Percentiles rank a stretch among this genome's conserved stretches.
Conservation (phyloP, 2,888 invertebrate genomes). For the Proisotoma minuta region DNA sequence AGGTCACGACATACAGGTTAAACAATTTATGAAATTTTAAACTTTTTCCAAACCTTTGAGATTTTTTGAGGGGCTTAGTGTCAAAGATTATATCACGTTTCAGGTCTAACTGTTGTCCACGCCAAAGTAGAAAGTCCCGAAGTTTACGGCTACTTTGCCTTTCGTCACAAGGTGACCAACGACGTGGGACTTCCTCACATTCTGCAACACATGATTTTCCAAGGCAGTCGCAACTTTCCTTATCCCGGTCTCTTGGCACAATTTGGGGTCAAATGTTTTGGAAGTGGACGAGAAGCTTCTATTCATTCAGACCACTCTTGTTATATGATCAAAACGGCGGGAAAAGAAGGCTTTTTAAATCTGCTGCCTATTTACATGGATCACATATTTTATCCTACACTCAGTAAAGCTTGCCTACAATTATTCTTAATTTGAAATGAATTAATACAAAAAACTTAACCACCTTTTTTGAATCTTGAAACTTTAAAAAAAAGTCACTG, state of each 20-base stretch:
- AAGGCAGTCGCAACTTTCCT: constrained; percentile 26
- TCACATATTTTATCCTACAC: constrained; percentile 23
- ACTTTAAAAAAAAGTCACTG: no score
- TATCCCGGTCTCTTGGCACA: constrained; percentile 19
- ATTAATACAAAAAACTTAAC: no score
- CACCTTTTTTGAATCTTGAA: no score
- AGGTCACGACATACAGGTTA: constrained; percentile 8
- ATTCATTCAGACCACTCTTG: constrained; percentile 20
- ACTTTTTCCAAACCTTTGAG: no score
- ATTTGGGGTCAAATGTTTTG: constrained; percentile 22
- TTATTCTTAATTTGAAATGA: no score
- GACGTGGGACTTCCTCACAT: constrained; percentile 22
- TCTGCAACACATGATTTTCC: constrained; percentile 23
- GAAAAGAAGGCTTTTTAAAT: constrained; percentile 20
- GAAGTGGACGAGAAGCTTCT: constrained; percentile 10
- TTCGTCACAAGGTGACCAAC: constrained; percentile 17
- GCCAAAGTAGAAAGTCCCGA: constrained; percentile 18
- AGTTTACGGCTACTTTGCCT: constrained; percentile 18
- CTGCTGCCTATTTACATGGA: constrained; percentile 29
- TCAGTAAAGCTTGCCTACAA: constrained; percentile 10
- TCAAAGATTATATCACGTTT: no score
- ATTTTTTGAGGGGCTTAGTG: no score
- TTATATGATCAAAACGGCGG: constrained; percentile 19
- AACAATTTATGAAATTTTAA: no score
- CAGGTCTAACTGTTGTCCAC: constrained; percentile 20